Evolutionary conservation across 2,888 invertebrate species (phyloP).

Genomic region (Morpho deidamia): DNA sequence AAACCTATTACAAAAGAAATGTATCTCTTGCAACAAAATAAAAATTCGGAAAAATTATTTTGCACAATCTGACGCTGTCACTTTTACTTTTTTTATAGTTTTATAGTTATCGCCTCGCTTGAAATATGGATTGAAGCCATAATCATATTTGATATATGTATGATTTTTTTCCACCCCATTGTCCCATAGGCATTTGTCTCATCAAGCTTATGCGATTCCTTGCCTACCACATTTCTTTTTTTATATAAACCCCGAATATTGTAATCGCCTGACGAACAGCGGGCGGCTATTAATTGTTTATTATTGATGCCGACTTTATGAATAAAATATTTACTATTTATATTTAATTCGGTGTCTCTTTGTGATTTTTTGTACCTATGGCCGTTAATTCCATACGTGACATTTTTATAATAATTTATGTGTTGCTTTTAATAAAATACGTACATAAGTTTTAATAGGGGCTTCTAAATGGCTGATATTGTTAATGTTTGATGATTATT

Average conservation of each 20-base stretch:
- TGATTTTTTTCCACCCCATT: conserved; percentile 33
- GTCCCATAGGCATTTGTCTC: conserved; percentile 36
- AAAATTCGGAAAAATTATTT: too few species aligned
- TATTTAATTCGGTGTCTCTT: conserved; percentile 21
- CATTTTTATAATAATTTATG: conserved; percentile 11
- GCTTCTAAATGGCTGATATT: neutral
- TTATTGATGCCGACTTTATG: conserved; percentile 36
- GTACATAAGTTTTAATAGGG: neutral
- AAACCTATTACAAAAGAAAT: too few species aligned
- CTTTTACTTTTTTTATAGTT: too few species aligned
- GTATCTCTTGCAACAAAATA: too few species aligned
- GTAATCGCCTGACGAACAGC: conserved; percentile 43
- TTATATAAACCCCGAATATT: conserved; percentile 41
- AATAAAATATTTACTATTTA: conserved; percentile 31
- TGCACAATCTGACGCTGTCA: too few species aligned
- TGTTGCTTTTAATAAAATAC: neutral
- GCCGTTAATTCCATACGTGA: conserved; percentile 3
- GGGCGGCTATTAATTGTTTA: conserved; percentile 41
- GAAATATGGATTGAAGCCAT: conserved; percentile 15
- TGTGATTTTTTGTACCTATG: conserved; percentile 1
- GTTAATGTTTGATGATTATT: neutral
- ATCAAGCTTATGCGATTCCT: conserved; percentile 33
- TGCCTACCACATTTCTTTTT: conserved; percentile 48
- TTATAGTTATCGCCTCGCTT: conserved; percentile 10
- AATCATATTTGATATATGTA: conserved; percentile 32